phyloP scores from a whole-genome alignment of 2,113 vertebrate genomes.

The Ceyx cyanopectus region DNA sequence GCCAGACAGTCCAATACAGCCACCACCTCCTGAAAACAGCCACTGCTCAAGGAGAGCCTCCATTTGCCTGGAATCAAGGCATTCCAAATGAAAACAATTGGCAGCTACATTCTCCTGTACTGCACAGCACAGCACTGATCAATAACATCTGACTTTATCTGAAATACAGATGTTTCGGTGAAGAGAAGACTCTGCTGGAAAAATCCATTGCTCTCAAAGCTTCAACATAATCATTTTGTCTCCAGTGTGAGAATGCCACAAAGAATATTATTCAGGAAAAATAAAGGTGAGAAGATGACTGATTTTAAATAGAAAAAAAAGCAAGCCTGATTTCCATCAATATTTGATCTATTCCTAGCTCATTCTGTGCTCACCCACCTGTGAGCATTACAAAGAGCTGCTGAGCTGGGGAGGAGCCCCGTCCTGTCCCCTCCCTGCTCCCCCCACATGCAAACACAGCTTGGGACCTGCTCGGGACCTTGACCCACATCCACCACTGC shows the following conservation, averaged over 20 bases:
- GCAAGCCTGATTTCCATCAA: no score
- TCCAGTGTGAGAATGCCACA: accelerated
- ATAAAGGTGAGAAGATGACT: neutral
- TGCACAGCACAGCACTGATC: neutral
- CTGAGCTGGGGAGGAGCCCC: neutral
- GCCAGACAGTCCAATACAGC: neutral
- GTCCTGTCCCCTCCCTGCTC: no score
- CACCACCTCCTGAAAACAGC: neutral
- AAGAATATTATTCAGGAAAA: neutral
- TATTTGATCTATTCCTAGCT: neutral
- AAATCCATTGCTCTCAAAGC: neutral
- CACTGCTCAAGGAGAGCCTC: neutral
- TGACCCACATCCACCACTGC: accelerated
- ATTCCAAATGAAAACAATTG: neutral
- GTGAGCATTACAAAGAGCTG: neutral
- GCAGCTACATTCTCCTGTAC: neutral
- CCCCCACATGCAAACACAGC: neutral
- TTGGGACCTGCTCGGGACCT: neutral
- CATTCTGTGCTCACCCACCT: neutral
- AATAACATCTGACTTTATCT: neutral
- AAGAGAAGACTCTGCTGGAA: neutral
- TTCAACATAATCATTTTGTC: neutral
- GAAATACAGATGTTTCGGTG: neutral
- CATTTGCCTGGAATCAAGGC: neutral
- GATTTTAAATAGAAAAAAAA: no score